phyloP scores from a whole-genome alignment of 2,797 vertebrate genomes.

The Ibycter americanus region DNA sequence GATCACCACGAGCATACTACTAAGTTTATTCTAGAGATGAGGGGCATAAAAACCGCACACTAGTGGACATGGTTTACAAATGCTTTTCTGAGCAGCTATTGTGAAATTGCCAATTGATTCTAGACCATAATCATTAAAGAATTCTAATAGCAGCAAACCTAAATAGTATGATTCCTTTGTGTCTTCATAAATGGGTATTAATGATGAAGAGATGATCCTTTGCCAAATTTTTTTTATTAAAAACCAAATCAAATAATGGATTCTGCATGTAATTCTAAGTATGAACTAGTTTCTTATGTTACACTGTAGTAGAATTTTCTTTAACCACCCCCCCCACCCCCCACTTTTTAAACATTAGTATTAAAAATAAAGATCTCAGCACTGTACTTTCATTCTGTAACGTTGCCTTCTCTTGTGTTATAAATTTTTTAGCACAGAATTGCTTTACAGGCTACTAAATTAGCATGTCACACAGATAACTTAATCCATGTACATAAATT shows the following conservation, averaged over 20 bases:
- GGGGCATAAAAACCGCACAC: not conserved
- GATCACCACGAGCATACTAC: not conserved
- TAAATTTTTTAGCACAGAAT: not conserved
- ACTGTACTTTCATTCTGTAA: not conserved
- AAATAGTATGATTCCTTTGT: not conserved
- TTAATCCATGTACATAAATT: constrained; percentile 1
- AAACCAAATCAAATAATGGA: not conserved
- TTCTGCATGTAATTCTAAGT: not conserved
- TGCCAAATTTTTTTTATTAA: not conserved
- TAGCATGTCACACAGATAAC: not conserved
- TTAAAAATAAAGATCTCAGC: not conserved
- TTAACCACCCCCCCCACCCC: not conserved
- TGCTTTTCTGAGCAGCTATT: not conserved
- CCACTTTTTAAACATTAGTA: not conserved
- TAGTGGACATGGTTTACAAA: not conserved
- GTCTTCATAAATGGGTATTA: not conserved
- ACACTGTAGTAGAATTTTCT: not conserved
- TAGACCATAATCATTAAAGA: not conserved
- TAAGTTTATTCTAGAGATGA: not conserved
- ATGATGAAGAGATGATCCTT: not conserved
- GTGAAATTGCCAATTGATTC: not conserved
- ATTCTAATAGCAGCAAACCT: not conserved
- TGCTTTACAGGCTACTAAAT: not conserved
- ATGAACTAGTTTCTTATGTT: not conserved
- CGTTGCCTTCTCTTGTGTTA: not conserved